These are phyloP conservation scores for Gymnothorax reevesii DNA, from an alignment of 2,797 vertebrate species.

Conservation along the genomic window DNA sequence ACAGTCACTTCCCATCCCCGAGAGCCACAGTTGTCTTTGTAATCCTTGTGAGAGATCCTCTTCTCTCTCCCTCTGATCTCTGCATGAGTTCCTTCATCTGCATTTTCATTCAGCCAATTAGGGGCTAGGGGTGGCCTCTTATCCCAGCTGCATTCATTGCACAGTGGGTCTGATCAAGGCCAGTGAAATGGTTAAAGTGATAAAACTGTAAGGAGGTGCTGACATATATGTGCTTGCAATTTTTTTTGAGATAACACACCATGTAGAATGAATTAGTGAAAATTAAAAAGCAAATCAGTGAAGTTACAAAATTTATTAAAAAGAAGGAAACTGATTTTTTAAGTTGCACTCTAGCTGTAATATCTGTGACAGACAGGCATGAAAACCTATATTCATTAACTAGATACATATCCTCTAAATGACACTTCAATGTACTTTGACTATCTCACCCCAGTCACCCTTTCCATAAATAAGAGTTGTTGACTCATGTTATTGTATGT, in stretches of 20 bases:
- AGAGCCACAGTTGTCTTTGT: conserved; percentile 5
- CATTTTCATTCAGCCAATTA: conserved; percentile 32
- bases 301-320: neutral
- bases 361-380: neutral
- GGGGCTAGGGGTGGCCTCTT: conserved; percentile 12
- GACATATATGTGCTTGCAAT: neutral
- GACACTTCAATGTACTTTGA: neutral
- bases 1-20: conserved; percentile 24
- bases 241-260: neutral
- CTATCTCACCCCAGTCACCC: neutral
- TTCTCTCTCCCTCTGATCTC: conserved; percentile 26
- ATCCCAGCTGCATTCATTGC: neutral
- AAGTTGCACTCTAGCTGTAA: neutral
- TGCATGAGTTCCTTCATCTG: conserved; percentile 23
- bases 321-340: neutral
- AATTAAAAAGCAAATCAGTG: neutral
- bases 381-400: neutral
- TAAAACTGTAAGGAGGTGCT: neutral
- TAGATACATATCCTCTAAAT: neutral
- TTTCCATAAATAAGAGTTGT: neutral
- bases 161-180: neutral
- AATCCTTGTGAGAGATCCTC: conserved; percentile 15
- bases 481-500: neutral
- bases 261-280: conserved; percentile 4
- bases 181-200: conserved; percentile 5